Conservation (phyloP, 92 coral and sea anemone species). For the Phymanthus crucifer region DNA sequence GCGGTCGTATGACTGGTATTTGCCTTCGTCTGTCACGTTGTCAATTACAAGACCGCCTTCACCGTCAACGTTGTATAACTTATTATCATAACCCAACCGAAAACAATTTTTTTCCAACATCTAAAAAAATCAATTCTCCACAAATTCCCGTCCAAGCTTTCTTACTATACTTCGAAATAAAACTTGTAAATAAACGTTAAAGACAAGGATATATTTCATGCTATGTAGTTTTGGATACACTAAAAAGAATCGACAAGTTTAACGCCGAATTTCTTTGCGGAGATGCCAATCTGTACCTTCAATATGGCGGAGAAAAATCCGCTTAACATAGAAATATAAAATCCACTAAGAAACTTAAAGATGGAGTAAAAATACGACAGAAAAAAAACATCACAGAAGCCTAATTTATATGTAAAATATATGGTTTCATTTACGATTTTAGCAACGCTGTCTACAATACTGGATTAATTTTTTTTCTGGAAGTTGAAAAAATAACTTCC, state of each 20-base stretch:
- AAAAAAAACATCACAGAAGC: neutral
- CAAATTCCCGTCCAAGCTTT: neutral
- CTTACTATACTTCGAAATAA: neutral
- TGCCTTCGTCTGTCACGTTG: slow-evolving; percentile 52
- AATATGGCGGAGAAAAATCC: neutral
- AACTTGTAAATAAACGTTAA: neutral
- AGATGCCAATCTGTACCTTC: neutral
- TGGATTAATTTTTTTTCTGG: neutral
- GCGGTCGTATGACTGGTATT: slow-evolving; percentile 38
- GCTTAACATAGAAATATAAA: neutral
- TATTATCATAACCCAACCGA: slow-evolving; percentile 8
- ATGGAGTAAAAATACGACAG: neutral
- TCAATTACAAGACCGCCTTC: slow-evolving; percentile 53
- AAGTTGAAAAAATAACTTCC: neutral
- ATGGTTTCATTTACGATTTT: neutral
- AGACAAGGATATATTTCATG: neutral
- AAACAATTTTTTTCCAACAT: neutral
- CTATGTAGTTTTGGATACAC: neutral
- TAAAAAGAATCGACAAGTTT: neutral
- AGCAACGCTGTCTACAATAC: neutral
- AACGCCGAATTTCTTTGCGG: neutral
- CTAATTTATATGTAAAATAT: neutral
- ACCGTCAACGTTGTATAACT: slow-evolving; percentile 60
- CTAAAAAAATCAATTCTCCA: neutral
- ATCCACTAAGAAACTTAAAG: neutral